Evolutionary conservation across 2,797 vertebrate species (phyloP).

Genomic region (Acanthiza pusilla): DNA sequence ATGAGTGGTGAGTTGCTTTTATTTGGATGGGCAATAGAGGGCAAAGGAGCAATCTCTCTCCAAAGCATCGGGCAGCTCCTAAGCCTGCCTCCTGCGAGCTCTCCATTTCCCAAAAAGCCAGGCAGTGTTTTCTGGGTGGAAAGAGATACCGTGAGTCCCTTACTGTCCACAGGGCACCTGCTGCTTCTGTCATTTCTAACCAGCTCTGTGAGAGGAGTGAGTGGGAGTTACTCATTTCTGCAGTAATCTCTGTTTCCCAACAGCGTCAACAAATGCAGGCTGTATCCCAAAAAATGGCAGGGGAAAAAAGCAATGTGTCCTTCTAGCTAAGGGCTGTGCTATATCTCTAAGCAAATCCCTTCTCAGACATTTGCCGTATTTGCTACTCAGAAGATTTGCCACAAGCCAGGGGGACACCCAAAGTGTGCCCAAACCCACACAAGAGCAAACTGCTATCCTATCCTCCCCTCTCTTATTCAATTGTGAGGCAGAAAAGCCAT

Average conservation of each 20-base stretch:
- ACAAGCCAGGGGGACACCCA: neutral
- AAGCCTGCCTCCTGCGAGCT: neutral
- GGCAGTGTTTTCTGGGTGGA: neutral
- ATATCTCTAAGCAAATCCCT: neutral
- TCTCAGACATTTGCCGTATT: neutral
- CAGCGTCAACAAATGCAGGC: constrained; percentile 1
- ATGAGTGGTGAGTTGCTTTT: neutral
- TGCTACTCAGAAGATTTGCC: too few relatives aligned
- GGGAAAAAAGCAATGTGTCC: neutral
- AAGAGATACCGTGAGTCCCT: neutral
- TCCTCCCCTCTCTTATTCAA: fast-evolving
- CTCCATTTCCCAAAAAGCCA: neutral
- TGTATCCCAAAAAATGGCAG: neutral
- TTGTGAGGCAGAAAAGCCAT: neutral
- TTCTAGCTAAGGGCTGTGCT: neutral
- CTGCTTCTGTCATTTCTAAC: constrained; percentile 30
- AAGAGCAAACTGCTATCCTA: neutral
- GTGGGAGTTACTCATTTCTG: constrained; percentile 30
- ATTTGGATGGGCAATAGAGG: neutral
- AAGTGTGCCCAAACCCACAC: neutral
- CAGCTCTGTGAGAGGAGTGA: neutral
- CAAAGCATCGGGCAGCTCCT: neutral
- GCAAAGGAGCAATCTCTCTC: neutral
- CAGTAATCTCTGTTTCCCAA: constrained; percentile 30
- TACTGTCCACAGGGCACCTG: constrained; percentile 1